Evolutionary conservation across 2,113 vertebrate species (phyloP).

Genomic region (Ancistrus triradiatus): DNA sequence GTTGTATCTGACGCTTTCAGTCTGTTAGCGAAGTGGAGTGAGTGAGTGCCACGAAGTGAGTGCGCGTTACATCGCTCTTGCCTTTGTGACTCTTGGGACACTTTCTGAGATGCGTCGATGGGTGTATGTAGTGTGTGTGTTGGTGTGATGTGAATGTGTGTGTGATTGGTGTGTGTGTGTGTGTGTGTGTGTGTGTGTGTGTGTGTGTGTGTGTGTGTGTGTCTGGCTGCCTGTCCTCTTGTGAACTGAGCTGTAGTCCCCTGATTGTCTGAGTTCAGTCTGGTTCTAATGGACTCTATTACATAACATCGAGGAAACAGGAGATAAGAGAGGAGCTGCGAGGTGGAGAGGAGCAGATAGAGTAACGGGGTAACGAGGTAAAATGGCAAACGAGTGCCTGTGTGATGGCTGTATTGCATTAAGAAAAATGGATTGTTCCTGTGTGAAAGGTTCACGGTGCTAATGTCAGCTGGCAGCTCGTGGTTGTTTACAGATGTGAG

Average conservation of each 20-base stretch:
- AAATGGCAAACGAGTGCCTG: neutral
- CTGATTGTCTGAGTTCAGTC: constrained; percentile 29
- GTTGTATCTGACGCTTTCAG: no score
- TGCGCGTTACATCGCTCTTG: no score
- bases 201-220: constrained; percentile 12
- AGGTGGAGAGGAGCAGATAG: neutral
- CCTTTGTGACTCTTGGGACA: no score
- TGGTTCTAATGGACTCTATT: constrained; percentile 46
- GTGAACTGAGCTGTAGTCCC: constrained; percentile 30
- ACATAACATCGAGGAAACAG: constrained; percentile 25
- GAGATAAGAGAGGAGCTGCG: neutral
- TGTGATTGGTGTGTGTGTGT: neutral
- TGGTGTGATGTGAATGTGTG: neutral
- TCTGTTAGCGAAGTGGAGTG: no score
- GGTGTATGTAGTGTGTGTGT: neutral
- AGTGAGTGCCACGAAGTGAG: no score
- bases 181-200: constrained; percentile 15
- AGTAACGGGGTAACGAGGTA: neutral
- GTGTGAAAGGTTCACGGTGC: constrained; percentile 7
- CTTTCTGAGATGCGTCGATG: no score
- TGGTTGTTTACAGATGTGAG: constrained; percentile 10
- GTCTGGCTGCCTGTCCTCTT: constrained; percentile 24
- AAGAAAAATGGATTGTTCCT: constrained; percentile 24
- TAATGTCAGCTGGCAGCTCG: constrained; percentile 19
- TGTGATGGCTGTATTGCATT: neutral